Base-by-base conservation (phyloP, 2,797 vertebrate species). In the Phrynocephalus vlangalii region DNA sequence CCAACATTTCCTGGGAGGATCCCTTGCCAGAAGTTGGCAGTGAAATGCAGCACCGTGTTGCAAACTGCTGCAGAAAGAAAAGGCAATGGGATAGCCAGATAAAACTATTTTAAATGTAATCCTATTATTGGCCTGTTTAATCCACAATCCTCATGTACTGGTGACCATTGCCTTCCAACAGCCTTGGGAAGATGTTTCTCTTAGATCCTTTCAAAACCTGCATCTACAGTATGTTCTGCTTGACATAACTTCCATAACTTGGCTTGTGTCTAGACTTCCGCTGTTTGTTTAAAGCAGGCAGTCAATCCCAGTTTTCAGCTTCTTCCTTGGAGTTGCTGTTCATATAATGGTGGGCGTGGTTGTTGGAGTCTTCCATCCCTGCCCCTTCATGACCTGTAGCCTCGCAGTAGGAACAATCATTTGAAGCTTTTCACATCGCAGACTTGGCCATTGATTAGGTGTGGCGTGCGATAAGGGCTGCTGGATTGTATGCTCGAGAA, bases 391-490 rank as follows among this genome's bases (percentile, higher is more conserved):
- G 44, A 89, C 83, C 86, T 38, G 76, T 0, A 0, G 13, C 81
- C 60, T 24, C 79, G 80, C 52, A 85, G 24, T 84, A 60, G 1
- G 87, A 95, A 87, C 87, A 89, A 91, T 86, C 85, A 87, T 87
- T 91, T 89, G 68, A 67, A 91, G 91, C 85, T 50, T 56, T 90
- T 93, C 88, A 79, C 89, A 90, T 86, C 90, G 4, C 0, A 72
- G 88, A 87, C 67, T 66, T 63, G 72, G 91, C 88, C 92, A 95
- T 95, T 96, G 92, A 95, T 94, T 90, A 95, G 90, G 38, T 75
- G 44, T 28, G 5, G 92, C 83, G 90, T 91, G 90, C 90, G 88
- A 68, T 88, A 83, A 92, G 86, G 91, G 90, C 89, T 82, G 38
- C 81, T 91, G 91, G 88, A 52, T 91, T 93, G 87, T 90, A 88